Evolutionary conservation across 2,113 vertebrate species (phyloP).

Genomic region (Rynchops niger): DNA sequence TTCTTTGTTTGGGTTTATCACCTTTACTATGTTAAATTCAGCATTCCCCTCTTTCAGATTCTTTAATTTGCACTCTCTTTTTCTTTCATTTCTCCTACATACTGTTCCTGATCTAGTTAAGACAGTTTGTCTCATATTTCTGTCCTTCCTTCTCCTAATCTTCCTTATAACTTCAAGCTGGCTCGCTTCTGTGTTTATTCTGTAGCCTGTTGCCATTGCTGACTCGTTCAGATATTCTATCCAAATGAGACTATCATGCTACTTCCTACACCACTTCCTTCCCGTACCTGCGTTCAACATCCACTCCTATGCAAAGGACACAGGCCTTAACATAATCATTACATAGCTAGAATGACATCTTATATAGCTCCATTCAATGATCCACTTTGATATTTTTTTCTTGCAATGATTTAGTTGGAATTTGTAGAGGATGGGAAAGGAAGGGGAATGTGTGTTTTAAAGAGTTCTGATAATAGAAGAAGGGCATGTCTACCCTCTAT

Average conservation of each 20-base stretch:
- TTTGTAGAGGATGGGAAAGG: background rate
- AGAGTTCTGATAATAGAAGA: background rate
- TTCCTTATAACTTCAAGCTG: background rate
- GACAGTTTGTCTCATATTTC: background rate
- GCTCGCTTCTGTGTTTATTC: background rate
- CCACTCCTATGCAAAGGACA: background rate
- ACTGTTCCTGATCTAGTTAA: fast-evolving
- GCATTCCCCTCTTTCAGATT: background rate
- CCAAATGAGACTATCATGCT: background rate
- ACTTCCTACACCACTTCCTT: background rate
- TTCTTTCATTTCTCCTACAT: background rate
- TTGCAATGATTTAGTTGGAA: background rate
- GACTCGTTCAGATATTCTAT: background rate
- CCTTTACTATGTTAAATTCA: background rate
- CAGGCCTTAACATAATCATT: background rate
- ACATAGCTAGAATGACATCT: background rate
- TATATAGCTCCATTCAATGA: background rate
- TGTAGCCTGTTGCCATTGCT: background rate
- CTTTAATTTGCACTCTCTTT: background rate
- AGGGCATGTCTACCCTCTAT: background rate
- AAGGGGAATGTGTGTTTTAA: background rate
- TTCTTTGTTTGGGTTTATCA: background rate
- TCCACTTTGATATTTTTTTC: background rate
- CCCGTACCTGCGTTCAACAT: background rate
- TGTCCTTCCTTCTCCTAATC: background rate